A percentile compares a stretch with the other conserved stretches of the same genome.
phyloP scores from a whole-genome alignment of 2,113 vertebrate species.

The Climacteris rufus region DNA sequence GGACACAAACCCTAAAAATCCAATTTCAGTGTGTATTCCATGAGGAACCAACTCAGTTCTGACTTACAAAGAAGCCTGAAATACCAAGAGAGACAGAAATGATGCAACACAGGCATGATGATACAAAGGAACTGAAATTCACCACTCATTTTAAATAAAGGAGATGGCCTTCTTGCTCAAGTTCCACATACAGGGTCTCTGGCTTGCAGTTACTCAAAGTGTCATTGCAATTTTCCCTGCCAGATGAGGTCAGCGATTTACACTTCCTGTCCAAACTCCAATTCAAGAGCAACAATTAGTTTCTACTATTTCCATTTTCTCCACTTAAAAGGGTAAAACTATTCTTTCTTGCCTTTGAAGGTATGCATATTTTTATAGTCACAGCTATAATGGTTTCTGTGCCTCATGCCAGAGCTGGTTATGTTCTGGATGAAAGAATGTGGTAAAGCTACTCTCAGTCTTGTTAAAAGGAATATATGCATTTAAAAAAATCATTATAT shows the following conservation, averaged over 20 bases:
- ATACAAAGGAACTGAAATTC: conserved; percentile 22
- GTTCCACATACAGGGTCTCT: neutral
- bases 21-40: neutral
- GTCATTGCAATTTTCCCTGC: conserved; percentile 14
- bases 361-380: neutral
- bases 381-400: conserved; percentile 35
- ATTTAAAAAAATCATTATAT: neutral
- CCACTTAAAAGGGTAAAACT: neutral
- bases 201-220: neutral
- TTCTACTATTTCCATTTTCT: conserved; percentile 36
- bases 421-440: conserved; percentile 23
- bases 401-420: conserved; percentile 27
- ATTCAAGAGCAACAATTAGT: conserved; percentile 5
- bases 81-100: conserved; percentile 49
- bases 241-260: neutral
- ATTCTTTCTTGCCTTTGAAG: conserved; percentile 5
- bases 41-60: neutral
- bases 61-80: conserved; percentile 29
- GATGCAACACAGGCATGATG: conserved; percentile 29
- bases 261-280: conserved; percentile 35
- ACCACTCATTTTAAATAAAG: neutral
- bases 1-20: conserved; percentile 16
- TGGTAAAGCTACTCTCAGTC: neutral
- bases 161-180: neutral
- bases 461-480: conserved; percentile 4